A percentile compares a stretch with the other conserved stretches of the same genome.
These are phyloP conservation scores for Lemur catta DNA, from an alignment of 2,797 vertebrate species.

Conservation along the genomic window DNA sequence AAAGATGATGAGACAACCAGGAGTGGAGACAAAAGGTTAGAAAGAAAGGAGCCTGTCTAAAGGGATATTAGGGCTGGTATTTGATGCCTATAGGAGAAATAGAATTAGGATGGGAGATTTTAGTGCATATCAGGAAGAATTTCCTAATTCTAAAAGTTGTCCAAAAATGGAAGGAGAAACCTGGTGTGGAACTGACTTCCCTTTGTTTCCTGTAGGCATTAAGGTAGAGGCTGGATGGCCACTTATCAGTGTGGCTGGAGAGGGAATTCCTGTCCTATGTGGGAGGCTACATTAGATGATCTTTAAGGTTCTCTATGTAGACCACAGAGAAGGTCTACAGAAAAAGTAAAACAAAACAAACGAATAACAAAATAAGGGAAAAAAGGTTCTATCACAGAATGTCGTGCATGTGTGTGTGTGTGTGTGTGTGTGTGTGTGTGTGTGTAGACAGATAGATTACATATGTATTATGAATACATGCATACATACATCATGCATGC, in stretches of 20 bases:
- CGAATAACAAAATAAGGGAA: too few relatives aligned
- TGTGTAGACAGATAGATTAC: background rate
- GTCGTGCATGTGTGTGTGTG: background rate
- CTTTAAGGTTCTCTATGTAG: background rate
- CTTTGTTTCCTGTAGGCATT: background rate
- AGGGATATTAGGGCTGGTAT: background rate
- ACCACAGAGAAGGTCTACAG: too few relatives aligned
- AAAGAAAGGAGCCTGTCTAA: background rate
- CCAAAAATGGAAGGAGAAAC: background rate
- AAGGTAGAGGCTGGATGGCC: background rate
- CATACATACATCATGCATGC: background rate
- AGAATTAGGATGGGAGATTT: background rate
- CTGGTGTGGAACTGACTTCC: background rate
- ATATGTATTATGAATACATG: background rate
- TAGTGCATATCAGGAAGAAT: background rate
- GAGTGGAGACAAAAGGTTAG: background rate
- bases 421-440: background rate
- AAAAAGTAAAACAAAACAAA: too few relatives aligned
- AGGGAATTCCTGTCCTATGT: background rate
- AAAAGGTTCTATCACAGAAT: background rate
- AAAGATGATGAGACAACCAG: constrained; percentile 3
- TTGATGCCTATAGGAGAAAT: background rate
- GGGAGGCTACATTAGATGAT: background rate
- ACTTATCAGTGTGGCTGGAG: background rate
- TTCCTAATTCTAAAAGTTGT: background rate